Base-by-base conservation (phyloP, 2,888 invertebrate genomes). In the Xiphydria camelus region DNA sequence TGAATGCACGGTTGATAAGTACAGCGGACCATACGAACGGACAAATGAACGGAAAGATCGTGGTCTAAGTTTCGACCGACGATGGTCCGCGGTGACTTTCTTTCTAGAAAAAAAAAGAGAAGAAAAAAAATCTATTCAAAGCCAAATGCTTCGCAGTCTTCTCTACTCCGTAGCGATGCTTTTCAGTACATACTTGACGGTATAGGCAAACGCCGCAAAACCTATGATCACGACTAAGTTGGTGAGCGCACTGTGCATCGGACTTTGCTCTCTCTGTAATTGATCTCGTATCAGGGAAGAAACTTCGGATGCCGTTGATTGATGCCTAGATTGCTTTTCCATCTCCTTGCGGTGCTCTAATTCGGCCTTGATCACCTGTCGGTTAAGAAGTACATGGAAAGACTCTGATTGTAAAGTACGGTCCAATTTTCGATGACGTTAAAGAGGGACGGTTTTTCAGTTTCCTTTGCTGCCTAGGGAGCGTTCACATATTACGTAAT, bases 131-230 rank as follows among this genome's bases (percentile, higher is more conserved):
- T 17, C 9, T 15, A 34, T 33, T 18, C 18, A 33, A 33, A 9
- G 15, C 18, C 18, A 6, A 18, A 18, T 18, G 9, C 29, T 29
- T 14, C 2, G 14, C 15, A 12, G 15, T 18, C n/a, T 33, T 15
- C 48, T 53, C 50, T 77, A 81, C 66, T 81, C 80, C 73, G 83
- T 83, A 65, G 85, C 85, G 73, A 87, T 84, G 70, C 85, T 88
- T 73, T 86, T 85, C 75, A 93, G 80, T 57, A 96, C 93, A 80
- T 91, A 93, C 82, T 93, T 94, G 49, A 96, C 95, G 72, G 90
- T 89, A 70, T 89, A 91, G 35, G 93, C 94, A 76, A 96, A 94
- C 57, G 89, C 89, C 57, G 91, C 92, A 78, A 95, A 91, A 54
- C 94, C 91, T 58, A 94, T 82, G 49, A 95, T 82, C 61, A 95